Conservation (phyloP, 2,113 vertebrate species). For the Columbina picui region DNA sequence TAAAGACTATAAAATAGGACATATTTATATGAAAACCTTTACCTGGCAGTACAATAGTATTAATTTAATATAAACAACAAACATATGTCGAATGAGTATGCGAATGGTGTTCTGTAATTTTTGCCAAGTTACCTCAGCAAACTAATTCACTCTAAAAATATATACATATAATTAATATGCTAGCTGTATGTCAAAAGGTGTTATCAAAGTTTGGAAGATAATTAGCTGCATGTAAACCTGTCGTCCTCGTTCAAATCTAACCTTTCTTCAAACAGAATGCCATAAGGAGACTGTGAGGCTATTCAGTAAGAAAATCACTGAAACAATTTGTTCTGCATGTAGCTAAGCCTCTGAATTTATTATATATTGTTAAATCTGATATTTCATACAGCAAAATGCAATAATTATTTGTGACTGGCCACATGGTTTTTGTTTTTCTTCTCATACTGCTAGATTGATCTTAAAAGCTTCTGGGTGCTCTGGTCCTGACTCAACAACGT, state of each 20-base stretch:
- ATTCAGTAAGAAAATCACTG: background rate
- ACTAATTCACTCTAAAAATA: background rate
- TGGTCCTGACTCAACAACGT: constrained; percentile 13
- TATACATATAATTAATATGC: background rate
- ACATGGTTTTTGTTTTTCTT: background rate
- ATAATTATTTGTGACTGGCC: background rate
- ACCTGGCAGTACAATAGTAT: background rate
- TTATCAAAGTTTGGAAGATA: background rate
- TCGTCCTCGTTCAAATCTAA: background rate
- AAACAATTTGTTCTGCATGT: background rate
- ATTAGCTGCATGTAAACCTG: background rate
- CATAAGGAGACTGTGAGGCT: background rate
- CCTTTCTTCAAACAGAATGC: background rate
- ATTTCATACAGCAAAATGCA: background rate
- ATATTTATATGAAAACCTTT: background rate
- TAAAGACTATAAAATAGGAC: background rate
- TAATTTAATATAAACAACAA: background rate
- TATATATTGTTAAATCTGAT: background rate
- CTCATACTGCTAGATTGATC: background rate
- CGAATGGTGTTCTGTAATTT: background rate
- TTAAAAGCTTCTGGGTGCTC: background rate
- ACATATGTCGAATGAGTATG: background rate
- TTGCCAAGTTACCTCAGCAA: background rate
- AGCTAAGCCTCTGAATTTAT: background rate
- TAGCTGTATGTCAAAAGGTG: background rate